Base-by-base conservation (phyloP, 2,797 vertebrate genomes). In the Orestias chungarensis region DNA sequence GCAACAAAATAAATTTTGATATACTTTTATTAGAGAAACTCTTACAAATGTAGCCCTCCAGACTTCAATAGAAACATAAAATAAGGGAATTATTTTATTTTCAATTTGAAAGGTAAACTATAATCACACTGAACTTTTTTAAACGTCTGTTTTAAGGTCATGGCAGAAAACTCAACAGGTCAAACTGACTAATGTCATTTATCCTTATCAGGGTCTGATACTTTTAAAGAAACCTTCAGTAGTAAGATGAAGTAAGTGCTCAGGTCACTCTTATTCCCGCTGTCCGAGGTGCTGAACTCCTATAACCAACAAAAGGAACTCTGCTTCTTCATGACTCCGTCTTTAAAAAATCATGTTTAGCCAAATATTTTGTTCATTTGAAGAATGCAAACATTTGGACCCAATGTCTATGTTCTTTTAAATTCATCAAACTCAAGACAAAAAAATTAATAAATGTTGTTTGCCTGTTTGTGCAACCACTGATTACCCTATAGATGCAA, bases 211-310 rank as follows among this genome's bases (percentile, higher is more conserved):
- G 23, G 23, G 64, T 49, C 31, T 47, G 46, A 43, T 75, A 84
- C 61, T 82, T 79, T 29, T 42, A 12, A 46, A 25, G 40, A 81
- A 75, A 78, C 52, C 25, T n/a, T n/a, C n/a, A n/a, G n/a, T n/a
- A 47, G 15, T 15, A 40, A 57, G 70, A 23, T 31, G 4, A 31
- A 59, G 55, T 8, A 4, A 59, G 18, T 10, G 33, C 18, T 18
- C 31, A 23, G 55, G 31, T 20, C 29, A 50, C 49, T 46, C 47
- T 35, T 57, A 47, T 27, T 43, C 68, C 82, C 80, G 68, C 92
- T 93, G 86, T 92, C 90, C 59, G 66, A 68, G 92, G 93, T 92
- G 66, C 93, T 91, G 89, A 87, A 64, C 40, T 29, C 55, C 70
- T 80, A 84, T 78, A 68, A 81, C 81, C 76, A 25, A n/a, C 29